A percentile compares a stretch with the other conserved stretches of the same genome.
These are phyloP conservation scores for Hiodon alosoides DNA, from an alignment of 2,113 vertebrate genomes.

Conservation along the genomic window DNA sequence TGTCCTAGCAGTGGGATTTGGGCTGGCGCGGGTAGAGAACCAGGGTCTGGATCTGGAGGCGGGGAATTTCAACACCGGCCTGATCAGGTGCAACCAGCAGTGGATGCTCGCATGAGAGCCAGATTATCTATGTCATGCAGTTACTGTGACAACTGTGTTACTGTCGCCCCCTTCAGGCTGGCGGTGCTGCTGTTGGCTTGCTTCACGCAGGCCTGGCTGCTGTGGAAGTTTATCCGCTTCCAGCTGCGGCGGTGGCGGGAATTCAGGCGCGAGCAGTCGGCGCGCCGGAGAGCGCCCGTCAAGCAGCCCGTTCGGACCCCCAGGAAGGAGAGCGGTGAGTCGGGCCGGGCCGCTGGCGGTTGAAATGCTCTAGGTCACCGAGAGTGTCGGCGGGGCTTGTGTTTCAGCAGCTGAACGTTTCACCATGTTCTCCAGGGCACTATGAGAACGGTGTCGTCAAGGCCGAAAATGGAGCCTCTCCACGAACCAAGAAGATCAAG, in stretches of 20 bases:
- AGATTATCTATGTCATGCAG: background rate
- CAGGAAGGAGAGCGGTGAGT: constrained; percentile 83
- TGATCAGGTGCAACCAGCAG: constrained; percentile 70
- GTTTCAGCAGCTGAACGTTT: background rate
- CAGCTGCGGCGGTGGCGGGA: constrained; percentile 92
- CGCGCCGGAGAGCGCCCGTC: constrained; percentile 64
- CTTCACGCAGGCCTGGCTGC: constrained; percentile 87
- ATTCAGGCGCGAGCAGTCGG: constrained; percentile 79
- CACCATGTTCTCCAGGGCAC: constrained; percentile 60
- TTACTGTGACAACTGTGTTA: background rate
- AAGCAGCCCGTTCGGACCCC: constrained; percentile 67
- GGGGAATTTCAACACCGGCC: constrained; percentile 86
- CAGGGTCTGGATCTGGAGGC: constrained; percentile 77
- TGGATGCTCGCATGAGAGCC: background rate
- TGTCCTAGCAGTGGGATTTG: constrained; percentile 85
- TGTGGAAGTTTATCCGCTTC: constrained; percentile 96
- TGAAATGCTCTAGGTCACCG: no score
- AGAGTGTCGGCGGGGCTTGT: no score
- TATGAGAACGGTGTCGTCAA: constrained; percentile 92
- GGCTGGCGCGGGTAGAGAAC: constrained; percentile 79
- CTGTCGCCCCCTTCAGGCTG: constrained; percentile 63
- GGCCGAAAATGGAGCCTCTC: constrained; percentile 86
- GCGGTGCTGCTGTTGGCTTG: constrained; percentile 81
- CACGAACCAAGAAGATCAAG: constrained; percentile 89
- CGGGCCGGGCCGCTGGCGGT: no score